Conservation (phyloP, 2,113 vertebrate species). For the Cyprinodon brontotheroides region DNA sequence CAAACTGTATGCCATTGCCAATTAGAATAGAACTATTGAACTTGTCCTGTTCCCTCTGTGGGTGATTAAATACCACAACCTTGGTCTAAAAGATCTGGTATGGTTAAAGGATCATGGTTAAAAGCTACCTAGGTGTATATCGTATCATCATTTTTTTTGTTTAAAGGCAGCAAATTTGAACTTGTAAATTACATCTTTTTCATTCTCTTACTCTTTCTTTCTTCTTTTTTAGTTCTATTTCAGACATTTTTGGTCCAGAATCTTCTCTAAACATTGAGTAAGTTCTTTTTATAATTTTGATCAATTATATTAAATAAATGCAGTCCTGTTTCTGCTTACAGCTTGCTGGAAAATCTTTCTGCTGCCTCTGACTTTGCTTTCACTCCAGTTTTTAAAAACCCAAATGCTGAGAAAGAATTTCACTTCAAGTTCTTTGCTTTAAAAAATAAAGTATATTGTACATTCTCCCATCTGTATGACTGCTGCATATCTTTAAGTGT, state of each 20-base stretch:
- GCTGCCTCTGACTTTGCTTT: background rate
- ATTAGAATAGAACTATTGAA: background rate
- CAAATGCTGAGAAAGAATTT: too few species aligned
- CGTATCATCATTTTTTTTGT: background rate
- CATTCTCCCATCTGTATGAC: too few species aligned
- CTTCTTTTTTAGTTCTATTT: slow-evolving; percentile 60
- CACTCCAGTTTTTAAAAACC: background rate
- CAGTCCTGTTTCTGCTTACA: background rate
- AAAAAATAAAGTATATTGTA: too few species aligned
- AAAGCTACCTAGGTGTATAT: background rate
- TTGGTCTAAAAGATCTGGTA: background rate
- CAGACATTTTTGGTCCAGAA: slow-evolving; percentile 72
- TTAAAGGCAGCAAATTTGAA: background rate
- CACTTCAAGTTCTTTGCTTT: too few species aligned
- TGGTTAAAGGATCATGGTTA: background rate
- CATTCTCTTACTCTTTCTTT: slow-evolving; percentile 11
- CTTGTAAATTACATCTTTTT: slow-evolving; percentile 1
- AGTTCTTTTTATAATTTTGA: slow-evolving; percentile 36
- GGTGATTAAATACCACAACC: background rate
- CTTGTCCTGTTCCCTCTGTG: background rate
- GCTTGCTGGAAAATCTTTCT: background rate
- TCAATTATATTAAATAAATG: background rate
- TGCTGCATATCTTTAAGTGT: too few species aligned
- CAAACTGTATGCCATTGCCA: slow-evolving; percentile 1
- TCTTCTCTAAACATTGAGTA: slow-evolving; percentile 44